These are phyloP conservation scores for Amblyteles armatorius DNA, from an alignment of 2,888 invertebrate species.

Conservation along the genomic window DNA sequence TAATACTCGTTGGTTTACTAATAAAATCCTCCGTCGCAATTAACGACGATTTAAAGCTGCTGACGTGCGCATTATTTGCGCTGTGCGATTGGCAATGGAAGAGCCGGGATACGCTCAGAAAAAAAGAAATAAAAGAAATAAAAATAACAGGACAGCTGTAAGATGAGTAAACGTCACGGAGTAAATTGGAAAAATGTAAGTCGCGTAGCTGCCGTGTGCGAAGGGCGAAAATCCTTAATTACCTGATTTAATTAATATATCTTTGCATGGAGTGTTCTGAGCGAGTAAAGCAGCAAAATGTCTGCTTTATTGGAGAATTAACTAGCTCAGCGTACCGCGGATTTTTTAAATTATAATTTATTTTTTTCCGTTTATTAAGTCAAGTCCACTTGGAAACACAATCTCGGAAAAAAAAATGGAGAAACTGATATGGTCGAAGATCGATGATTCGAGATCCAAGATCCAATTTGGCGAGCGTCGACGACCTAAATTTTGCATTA, in stretches of 20 bases:
- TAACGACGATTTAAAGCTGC: background rate
- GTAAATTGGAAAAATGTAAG: background rate
- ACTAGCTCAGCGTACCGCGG: background rate
- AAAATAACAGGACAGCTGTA: background rate
- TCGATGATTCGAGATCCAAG: no score
- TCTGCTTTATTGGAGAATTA: background rate
- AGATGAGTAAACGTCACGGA: background rate
- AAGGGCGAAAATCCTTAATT: background rate
- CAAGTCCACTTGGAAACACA: no score
- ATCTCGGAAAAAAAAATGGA: no score
- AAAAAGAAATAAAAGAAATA: background rate
- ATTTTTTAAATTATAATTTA: background rate
- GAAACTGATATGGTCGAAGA: no score
- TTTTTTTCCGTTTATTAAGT: background rate
- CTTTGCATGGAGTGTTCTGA: background rate
- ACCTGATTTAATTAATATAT: background rate
- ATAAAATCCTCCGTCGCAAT: background rate
- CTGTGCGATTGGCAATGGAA: background rate
- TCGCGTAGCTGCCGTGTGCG: background rate
- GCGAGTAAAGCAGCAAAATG: background rate
- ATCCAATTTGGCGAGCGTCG: background rate
- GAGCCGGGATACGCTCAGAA: background rate
- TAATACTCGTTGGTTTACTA: background rate
- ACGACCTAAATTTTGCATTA: constrained; percentile 68
- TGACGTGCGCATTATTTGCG: background rate